Conservation (phyloP, 2,113 vertebrate genomes). For the Labeo catla region DNA sequence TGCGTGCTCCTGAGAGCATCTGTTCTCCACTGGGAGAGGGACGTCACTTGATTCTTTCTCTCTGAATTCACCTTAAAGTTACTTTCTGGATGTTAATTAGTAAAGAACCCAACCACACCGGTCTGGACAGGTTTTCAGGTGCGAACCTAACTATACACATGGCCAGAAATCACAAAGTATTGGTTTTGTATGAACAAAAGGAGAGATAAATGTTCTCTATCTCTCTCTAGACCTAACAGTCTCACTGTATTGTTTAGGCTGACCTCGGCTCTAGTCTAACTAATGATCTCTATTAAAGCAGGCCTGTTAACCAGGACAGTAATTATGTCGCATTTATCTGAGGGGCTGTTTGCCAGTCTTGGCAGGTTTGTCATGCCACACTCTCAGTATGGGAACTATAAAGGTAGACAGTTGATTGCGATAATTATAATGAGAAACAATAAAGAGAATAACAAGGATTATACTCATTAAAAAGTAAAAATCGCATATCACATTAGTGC, state of each 20-base stretch:
- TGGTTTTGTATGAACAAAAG: background rate
- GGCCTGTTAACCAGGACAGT: constrained; percentile 88
- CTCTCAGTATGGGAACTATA: constrained; percentile 84
- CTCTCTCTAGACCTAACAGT: background rate
- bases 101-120: background rate
- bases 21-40: constrained; percentile 35
- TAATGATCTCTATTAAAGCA: constrained; percentile 91
- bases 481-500: background rate
- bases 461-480: background rate
- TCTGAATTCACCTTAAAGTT: constrained; percentile 13
- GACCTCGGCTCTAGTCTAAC: constrained; percentile 88
- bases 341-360: constrained; percentile 88
- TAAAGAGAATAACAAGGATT: constrained; percentile 66
- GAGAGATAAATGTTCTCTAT: constrained; percentile 21
- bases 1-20: constrained; percentile 55
- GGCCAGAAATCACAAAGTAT: background rate
- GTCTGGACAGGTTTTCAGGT: background rate
- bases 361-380: constrained; percentile 83
- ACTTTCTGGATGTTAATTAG: constrained; percentile 22
- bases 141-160: background rate
- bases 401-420: constrained; percentile 88
- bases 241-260: constrained; percentile 82
- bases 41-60: constrained; percentile 20
- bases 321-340: constrained; percentile 95
- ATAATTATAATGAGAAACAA: constrained; percentile 80